These are phyloP conservation scores for Synaphobranchus kaupii DNA, from an alignment of 2,797 vertebrate species.

Conservation along the genomic window DNA sequence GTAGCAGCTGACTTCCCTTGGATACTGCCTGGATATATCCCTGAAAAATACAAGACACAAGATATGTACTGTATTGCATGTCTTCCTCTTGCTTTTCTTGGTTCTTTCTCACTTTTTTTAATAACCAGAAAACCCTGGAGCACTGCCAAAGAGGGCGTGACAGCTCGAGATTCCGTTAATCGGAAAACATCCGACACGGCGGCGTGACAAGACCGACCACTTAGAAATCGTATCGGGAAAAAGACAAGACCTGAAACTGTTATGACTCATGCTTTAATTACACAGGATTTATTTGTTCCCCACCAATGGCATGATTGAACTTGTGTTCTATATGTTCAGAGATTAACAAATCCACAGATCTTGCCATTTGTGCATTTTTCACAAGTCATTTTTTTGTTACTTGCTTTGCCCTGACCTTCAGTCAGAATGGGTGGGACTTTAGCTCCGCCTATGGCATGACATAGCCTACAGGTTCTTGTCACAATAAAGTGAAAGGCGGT, in stretches of 20 bases:
- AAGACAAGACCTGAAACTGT: not conserved
- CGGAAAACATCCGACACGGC: slow-evolving; percentile 32
- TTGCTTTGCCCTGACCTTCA: not conserved
- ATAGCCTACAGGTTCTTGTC: too few species aligned
- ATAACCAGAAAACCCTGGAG: not conserved
- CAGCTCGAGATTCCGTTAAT: not conserved
- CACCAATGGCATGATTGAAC: not conserved
- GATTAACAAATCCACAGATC: slow-evolving; percentile 3
- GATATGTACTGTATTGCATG: not conserved
- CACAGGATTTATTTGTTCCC: not conserved
- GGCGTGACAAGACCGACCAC: slow-evolving; percentile 3
- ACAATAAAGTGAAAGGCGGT: not conserved
- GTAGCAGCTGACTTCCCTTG: not conserved
- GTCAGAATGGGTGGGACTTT: not conserved
- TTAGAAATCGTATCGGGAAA: not conserved
- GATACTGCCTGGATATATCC: not conserved
- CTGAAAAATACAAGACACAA: not conserved
- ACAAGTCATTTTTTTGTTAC: not conserved
- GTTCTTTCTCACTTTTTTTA: not conserved
- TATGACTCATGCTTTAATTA: not conserved
- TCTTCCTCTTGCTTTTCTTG: not conserved
- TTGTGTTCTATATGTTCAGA: not conserved
- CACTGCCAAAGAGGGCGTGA: not conserved
- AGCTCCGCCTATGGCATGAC: not conserved
- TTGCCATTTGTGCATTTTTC: not conserved